Evolutionary conservation across 2,797 vertebrate genomes (phyloP).

Genomic region (Zenarchopterus dispar): DNA sequence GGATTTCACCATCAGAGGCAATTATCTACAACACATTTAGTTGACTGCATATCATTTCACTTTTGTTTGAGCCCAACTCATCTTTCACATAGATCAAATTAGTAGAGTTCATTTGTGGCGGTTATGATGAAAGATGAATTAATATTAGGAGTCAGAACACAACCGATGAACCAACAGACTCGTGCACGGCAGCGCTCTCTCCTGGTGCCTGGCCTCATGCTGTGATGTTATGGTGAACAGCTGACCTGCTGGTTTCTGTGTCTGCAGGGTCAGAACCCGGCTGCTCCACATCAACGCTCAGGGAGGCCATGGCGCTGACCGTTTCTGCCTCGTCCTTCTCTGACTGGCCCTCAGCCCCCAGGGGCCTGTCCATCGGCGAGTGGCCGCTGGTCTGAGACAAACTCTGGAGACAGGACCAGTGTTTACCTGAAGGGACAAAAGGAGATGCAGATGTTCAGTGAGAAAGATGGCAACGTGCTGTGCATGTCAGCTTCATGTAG

Average conservation of each 20-base stretch:
- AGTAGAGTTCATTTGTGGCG: too few species aligned
- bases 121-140: too few species aligned
- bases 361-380: slow-evolving; percentile 85
- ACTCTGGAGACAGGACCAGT: slow-evolving; percentile 90
- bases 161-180: too few species aligned
- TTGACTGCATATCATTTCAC: too few species aligned
- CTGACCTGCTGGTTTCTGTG: slow-evolving; percentile 78
- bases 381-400: slow-evolving; percentile 81
- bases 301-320: slow-evolving; percentile 93
- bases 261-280: slow-evolving; percentile 51
- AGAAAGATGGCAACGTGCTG: neutral
- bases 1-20: too few species aligned
- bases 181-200: too few species aligned
- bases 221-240: neutral
- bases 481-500: neutral
- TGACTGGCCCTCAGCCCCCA: slow-evolving; percentile 61
- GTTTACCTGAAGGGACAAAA: slow-evolving; percentile 81
- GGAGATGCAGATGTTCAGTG: neutral
- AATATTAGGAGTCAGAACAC: too few species aligned
- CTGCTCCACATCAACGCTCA: slow-evolving; percentile 90
- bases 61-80: too few species aligned
- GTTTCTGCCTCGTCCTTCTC: slow-evolving; percentile 93
- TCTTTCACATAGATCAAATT: too few species aligned
- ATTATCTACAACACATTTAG: too few species aligned
- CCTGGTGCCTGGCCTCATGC: too few species aligned